These are phyloP conservation scores for Scomber japonicus DNA, from an alignment of 2,113 vertebrate genomes.

Conservation along the genomic window DNA sequence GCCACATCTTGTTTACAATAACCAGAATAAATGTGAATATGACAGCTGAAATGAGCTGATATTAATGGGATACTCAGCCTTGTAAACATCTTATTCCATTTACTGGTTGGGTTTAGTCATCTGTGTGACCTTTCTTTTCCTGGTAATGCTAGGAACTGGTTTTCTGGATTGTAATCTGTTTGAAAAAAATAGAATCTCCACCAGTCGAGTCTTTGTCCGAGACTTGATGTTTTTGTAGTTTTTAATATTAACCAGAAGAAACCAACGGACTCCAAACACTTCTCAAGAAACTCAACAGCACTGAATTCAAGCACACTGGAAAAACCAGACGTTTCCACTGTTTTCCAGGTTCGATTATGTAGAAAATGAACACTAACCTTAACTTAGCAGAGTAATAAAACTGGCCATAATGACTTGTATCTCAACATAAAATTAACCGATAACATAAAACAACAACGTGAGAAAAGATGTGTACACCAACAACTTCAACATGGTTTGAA, in stretches of 20 bases:
- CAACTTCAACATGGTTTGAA: too few species aligned
- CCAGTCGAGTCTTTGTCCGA: slow-evolving; percentile 21
- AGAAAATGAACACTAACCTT: slow-evolving; percentile 1
- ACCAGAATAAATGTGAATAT: slow-evolving; percentile 30
- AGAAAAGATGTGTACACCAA: too few species aligned
- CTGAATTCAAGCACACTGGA: background rate
- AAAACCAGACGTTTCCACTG: background rate
- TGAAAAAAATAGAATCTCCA: slow-evolving; percentile 39
- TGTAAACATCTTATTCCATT: slow-evolving; percentile 50
- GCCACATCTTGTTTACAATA: slow-evolving; percentile 46
- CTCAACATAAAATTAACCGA: background rate
- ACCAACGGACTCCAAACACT: background rate
- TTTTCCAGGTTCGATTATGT: background rate
- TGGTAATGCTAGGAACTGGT: background rate
- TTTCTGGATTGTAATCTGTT: slow-evolving; percentile 14
- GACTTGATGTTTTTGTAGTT: background rate
- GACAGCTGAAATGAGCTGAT: slow-evolving; percentile 27
- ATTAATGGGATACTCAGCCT: slow-evolving; percentile 28
- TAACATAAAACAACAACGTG: too few species aligned
- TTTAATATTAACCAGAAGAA: background rate
- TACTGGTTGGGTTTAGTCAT: slow-evolving; percentile 40
- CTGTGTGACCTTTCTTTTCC: slow-evolving; percentile 19
- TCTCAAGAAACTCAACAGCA: background rate
- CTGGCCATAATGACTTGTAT: background rate
- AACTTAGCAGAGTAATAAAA: background rate